Evolutionary conservation across 2,113 vertebrate genomes (phyloP).

Genomic region (Plecotus auritus): DNA sequence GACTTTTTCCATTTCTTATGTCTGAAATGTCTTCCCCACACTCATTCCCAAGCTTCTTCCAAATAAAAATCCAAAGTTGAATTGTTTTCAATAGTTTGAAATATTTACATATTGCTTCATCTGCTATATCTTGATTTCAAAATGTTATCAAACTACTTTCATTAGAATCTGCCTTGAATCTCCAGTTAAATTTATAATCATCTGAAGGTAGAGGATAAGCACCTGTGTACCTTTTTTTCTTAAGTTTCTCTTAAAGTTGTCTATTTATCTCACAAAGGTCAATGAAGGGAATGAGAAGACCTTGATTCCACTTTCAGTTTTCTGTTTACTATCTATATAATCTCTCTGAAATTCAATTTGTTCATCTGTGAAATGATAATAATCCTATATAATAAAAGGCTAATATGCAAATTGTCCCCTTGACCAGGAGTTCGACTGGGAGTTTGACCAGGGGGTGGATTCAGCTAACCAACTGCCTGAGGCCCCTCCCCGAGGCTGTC

Average conservation of each 20-base stretch:
- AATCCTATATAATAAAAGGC: too few species aligned
- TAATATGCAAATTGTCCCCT: too few species aligned
- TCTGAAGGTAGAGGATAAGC: neutral
- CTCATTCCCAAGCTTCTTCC: neutral
- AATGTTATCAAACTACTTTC: neutral
- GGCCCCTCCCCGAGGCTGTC: too few species aligned
- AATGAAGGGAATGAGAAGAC: neutral
- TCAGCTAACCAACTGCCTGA: too few species aligned
- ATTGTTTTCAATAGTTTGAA: neutral
- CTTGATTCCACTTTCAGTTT: neutral
- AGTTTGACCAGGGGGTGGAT: too few species aligned
- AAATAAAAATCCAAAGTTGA: neutral
- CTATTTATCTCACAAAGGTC: neutral
- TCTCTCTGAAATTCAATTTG: neutral
- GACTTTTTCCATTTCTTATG: neutral
- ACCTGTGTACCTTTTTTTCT: neutral
- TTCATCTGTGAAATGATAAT: neutral
- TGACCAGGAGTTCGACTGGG: too few species aligned
- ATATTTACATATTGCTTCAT: neutral
- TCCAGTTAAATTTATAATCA: neutral
- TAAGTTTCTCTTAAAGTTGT: neutral
- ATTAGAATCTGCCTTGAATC: neutral
- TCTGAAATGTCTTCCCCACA: neutral
- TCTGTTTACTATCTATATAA: neutral
- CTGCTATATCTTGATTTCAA: neutral